These are phyloP conservation scores for Heliconius hortense DNA, from an alignment of 2,888 invertebrate species.

Conservation along the genomic window DNA sequence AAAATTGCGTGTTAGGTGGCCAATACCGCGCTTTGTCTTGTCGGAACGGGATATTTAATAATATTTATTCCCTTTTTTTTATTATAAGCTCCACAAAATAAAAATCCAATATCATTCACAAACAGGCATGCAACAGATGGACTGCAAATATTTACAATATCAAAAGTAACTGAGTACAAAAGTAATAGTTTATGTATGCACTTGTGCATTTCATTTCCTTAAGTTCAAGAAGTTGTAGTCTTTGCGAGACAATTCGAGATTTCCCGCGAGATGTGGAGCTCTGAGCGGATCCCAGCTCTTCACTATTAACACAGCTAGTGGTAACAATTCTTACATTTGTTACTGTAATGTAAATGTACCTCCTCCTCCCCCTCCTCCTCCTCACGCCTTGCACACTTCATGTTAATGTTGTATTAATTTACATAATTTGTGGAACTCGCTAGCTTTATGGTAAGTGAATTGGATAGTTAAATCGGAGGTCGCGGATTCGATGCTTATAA, in stretches of 20 bases:
- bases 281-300: slow-evolving; percentile 27
- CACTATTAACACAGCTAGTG: slow-evolving; percentile 27
- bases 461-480: background rate
- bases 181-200: slow-evolving; percentile 21
- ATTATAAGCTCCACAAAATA: background rate
- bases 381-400: background rate
- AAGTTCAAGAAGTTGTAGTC: slow-evolving; percentile 31
- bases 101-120: background rate
- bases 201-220: slow-evolving; percentile 31
- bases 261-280: slow-evolving; percentile 35
- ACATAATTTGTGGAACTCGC: background rate
- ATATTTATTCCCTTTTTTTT: too few species aligned
- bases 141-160: background rate
- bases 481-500: background rate
- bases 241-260: slow-evolving; percentile 37
- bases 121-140: background rate
- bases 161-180: background rate
- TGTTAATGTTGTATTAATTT: slow-evolving; percentile 4
- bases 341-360: slow-evolving; percentile 8
- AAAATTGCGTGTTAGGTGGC: too few species aligned
- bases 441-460: background rate
- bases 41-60: too few species aligned
- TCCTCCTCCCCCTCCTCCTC: too few species aligned
- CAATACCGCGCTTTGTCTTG: too few species aligned
- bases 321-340: slow-evolving; percentile 17